Percentiles rank a stretch among this genome's conserved stretches.
phyloP scores from a whole-genome alignment of 2,113 vertebrate species.

The Seriola rivoliana region DNA sequence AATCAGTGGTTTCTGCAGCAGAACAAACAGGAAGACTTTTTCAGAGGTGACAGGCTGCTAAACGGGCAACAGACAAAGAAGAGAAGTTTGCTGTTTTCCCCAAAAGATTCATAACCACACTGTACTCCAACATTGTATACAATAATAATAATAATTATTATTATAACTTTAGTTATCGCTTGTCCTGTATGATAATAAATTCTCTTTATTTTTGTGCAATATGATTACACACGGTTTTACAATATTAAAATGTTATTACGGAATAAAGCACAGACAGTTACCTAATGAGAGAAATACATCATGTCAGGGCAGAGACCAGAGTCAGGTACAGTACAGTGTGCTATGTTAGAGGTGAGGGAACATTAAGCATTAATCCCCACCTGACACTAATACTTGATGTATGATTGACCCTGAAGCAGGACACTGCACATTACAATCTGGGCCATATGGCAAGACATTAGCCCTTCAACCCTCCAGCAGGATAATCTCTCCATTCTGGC shows the following conservation, averaged over 20 bases:
- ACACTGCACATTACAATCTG: slow-evolving; percentile 81
- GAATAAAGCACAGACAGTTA: slow-evolving; percentile 12
- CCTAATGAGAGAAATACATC: slow-evolving; percentile 34
- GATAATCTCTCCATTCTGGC: slow-evolving; percentile 86
- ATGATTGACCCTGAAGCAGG: slow-evolving; percentile 86
- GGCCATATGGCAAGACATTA: slow-evolving; percentile 87
- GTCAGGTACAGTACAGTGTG: slow-evolving; percentile 70
- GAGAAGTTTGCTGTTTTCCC: slow-evolving; percentile 1
- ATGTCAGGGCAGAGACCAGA: slow-evolving; percentile 11
- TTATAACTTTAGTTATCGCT: background rate
- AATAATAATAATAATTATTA: slow-evolving; percentile 15
- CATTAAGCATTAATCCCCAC: slow-evolving; percentile 87
- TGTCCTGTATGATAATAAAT: background rate
- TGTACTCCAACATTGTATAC: background rate
- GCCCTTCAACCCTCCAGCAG: slow-evolving; percentile 82
- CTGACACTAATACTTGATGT: slow-evolving; percentile 90
- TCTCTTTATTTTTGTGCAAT: background rate
- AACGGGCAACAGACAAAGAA: slow-evolving; percentile 20
- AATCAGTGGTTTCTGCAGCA: slow-evolving; percentile 69
- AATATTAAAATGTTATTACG: background rate
- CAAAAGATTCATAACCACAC: background rate
- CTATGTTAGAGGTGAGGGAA: slow-evolving; percentile 76
- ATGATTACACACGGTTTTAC: background rate
- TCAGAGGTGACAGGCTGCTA: slow-evolving; percentile 42
- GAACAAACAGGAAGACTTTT: slow-evolving; percentile 55